phyloP scores from a whole-genome alignment of 2,797 vertebrate genomes.

The Gymnothorax javanicus region DNA sequence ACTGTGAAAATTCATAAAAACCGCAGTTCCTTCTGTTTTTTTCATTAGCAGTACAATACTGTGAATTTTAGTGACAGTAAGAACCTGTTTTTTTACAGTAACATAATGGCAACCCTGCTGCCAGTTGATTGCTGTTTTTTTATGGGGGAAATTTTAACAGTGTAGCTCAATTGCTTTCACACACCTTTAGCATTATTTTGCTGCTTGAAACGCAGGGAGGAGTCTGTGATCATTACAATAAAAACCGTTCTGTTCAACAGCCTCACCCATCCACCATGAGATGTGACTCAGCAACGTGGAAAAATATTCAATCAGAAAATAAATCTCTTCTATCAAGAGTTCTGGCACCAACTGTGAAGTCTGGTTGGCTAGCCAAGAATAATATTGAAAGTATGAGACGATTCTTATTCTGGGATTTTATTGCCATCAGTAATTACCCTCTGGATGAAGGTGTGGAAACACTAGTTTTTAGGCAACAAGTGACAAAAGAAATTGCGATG shows the following conservation, averaged over 20 bases:
- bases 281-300: constrained; percentile 11
- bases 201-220: neutral
- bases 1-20: no score
- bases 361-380: constrained; percentile 34
- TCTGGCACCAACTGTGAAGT: constrained; percentile 15
- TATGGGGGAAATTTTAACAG: no score
- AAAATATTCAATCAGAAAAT: neutral
- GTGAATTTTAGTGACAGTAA: no score
- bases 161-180: neutral
- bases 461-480: neutral
- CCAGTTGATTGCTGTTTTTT: no score
- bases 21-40: no score
- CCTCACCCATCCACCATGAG: neutral
- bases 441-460: constrained; percentile 10
- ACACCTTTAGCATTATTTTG: neutral
- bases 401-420: neutral
- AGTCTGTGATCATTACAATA: neutral
- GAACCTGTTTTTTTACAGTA: no score
- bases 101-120: no score
- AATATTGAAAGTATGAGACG: constrained; percentile 33
- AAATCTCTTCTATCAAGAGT: neutral
- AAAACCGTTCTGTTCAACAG: neutral
- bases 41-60: no score
- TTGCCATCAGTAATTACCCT: neutral
- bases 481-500: neutral